Percentiles rank a stretch among this genome's conserved stretches.
Conservation (phyloP, 1,140 invertebrate species). For the Trigoniulus corallinus region DNA sequence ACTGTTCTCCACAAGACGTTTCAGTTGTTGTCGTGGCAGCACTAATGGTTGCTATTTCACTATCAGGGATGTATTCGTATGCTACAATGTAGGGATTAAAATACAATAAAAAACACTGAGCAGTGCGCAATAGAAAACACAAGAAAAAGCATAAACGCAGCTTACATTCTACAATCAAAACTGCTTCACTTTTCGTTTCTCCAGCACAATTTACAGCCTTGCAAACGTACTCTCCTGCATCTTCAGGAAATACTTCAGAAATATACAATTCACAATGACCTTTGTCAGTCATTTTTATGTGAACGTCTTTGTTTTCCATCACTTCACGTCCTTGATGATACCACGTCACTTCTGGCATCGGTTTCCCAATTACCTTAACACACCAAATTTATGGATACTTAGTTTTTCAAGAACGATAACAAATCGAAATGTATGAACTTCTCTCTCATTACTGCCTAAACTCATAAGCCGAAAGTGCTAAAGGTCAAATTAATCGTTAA, state of each 20-base stretch:
- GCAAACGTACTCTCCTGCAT: conserved; percentile 72
- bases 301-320: conserved; percentile 58
- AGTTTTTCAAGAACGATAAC: too few species aligned
- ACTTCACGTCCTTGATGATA: conserved; percentile 53
- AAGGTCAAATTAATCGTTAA: too few species aligned
- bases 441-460: background rate
- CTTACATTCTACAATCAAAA: conserved; percentile 65
- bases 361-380: conserved; percentile 44
- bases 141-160: background rate
- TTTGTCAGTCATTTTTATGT: conserved; percentile 51
- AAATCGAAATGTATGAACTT: background rate
- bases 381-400: conserved; percentile 1
- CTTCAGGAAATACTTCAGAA: conserved; percentile 84
- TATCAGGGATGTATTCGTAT: conserved; percentile 81
- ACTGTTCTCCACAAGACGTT: conserved; percentile 21
- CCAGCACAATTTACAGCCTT: conserved; percentile 66
- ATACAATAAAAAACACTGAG: conserved; percentile 8
- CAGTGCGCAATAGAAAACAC: background rate
- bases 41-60: conserved; percentile 49
- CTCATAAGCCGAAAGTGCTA: too few species aligned
- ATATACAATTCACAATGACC: conserved; percentile 69
- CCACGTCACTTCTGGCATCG: conserved; percentile 66
- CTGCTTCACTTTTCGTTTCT: conserved; percentile 57
- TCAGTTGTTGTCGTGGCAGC: conserved; percentile 15
- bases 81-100: conserved; percentile 38